These are phyloP conservation scores for Loriculus beryllinus DNA, from an alignment of 2,797 vertebrate species.

Conservation along the genomic window DNA sequence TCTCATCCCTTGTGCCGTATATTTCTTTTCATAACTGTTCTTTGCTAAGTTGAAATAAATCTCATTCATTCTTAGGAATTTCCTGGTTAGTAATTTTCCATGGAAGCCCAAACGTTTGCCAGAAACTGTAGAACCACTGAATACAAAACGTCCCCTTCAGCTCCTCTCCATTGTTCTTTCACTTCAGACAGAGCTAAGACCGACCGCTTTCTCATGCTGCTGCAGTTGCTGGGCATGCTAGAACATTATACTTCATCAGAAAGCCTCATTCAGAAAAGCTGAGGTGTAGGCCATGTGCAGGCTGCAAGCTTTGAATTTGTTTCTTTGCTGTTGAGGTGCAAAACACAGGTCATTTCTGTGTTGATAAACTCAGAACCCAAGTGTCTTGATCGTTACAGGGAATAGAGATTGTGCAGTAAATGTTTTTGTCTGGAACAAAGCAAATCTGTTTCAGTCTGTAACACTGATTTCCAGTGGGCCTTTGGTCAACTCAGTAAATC, in stretches of 20 bases:
- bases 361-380: neutral
- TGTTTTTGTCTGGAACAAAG: neutral
- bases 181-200: neutral
- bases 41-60: neutral
- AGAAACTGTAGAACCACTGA: neutral
- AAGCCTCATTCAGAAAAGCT: rapidly evolving
- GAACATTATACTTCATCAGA: neutral
- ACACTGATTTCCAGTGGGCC: neutral
- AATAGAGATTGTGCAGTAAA: neutral
- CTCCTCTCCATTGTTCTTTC: neutral
- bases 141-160: neutral
- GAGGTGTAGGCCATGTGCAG: neutral
- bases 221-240: neutral
- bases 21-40: neutral
- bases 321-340: neutral
- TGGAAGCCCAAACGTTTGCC: neutral
- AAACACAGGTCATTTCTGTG: neutral
- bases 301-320: neutral
- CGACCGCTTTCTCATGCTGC: neutral
- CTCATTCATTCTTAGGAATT: neutral
- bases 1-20: neutral
- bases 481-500: neutral
- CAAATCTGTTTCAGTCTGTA: neutral
- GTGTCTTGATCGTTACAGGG: neutral
- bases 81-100: neutral